phyloP scores from a whole-genome alignment of 2,113 vertebrate genomes.

The Ahaetulla prasina region DNA sequence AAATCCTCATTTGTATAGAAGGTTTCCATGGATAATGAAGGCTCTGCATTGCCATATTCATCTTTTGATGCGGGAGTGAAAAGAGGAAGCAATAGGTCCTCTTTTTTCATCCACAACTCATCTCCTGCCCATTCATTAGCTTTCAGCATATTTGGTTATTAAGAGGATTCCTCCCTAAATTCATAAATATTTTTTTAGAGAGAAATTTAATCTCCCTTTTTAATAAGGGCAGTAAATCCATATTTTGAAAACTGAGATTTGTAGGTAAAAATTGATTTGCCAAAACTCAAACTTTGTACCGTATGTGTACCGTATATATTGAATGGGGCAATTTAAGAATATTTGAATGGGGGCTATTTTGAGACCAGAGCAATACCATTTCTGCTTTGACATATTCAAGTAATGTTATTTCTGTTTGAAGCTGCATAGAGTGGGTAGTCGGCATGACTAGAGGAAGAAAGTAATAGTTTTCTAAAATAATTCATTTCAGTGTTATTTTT shows the following conservation, averaged over 20 bases:
- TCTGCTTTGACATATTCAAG: neutral
- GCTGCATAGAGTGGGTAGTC: slow-evolving; percentile 3
- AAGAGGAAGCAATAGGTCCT: neutral
- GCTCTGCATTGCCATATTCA: neutral
- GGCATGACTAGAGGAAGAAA: neutral
- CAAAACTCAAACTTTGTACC: neutral
- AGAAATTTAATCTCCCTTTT: neutral
- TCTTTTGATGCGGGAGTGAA: neutral
- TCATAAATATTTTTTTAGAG: neutral
- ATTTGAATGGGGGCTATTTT: neutral
- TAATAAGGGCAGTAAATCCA: neutral
- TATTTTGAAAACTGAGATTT: neutral
- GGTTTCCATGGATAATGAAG: neutral
- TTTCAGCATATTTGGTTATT: neutral
- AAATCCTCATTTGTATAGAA: neutral
- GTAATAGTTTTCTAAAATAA: neutral
- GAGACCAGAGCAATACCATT: neutral
- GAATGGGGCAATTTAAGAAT: neutral
- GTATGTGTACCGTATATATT: neutral
- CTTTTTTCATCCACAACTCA: neutral
- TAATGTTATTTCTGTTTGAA: slow-evolving; percentile 34
- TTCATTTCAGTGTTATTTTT: neutral
- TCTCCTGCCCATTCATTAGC: neutral
- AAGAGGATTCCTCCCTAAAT: neutral
- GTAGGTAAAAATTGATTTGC: neutral